A percentile compares a stretch with the other conserved stretches of the same genome.
Conservation (phyloP, 2,113 vertebrate species). For the Leucoraja erinaceus region DNA sequence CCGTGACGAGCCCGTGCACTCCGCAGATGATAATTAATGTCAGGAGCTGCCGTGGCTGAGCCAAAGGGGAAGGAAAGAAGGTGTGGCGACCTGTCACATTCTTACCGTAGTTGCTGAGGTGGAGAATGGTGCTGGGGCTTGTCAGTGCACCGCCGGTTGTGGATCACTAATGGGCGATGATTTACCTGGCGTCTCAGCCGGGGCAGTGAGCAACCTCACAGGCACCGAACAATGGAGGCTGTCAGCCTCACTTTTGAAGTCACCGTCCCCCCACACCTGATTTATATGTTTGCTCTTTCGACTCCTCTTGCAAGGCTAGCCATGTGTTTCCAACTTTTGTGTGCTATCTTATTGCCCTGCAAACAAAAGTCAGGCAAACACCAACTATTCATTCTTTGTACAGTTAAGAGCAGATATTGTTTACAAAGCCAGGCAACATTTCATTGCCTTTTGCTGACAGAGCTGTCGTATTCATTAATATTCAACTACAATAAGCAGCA, state of each 20-base stretch:
- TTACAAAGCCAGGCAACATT: slow-evolving; percentile 13
- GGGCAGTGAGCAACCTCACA: neutral
- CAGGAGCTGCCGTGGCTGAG: neutral
- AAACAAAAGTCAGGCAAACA: slow-evolving; percentile 13
- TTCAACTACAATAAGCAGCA: slow-evolving; percentile 12
- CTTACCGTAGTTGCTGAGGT: slow-evolving; percentile 4
- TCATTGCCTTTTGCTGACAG: slow-evolving; percentile 11
- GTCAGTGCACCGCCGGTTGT: slow-evolving; percentile 18
- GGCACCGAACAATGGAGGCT: slow-evolving; percentile 6
- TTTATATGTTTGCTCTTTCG: slow-evolving; percentile 33
- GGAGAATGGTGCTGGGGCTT: neutral
- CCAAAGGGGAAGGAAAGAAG: neutral
- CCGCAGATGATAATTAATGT: neutral
- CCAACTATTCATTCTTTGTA: neutral
- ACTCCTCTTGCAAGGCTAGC: neutral
- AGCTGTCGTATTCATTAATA: slow-evolving; percentile 11
- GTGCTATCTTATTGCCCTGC: neutral
- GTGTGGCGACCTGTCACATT: slow-evolving; percentile 22
- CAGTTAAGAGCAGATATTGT: slow-evolving; percentile 21
- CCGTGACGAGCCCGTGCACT: neutral
- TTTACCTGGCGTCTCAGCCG: slow-evolving; percentile 26
- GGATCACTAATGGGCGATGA: slow-evolving; percentile 22
- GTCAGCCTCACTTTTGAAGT: neutral
- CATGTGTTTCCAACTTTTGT: neutral
- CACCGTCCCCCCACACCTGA: neutral